Base-by-base conservation (phyloP, 2,888 invertebrate genomes). In the Phragmatobia fuliginosa region DNA sequence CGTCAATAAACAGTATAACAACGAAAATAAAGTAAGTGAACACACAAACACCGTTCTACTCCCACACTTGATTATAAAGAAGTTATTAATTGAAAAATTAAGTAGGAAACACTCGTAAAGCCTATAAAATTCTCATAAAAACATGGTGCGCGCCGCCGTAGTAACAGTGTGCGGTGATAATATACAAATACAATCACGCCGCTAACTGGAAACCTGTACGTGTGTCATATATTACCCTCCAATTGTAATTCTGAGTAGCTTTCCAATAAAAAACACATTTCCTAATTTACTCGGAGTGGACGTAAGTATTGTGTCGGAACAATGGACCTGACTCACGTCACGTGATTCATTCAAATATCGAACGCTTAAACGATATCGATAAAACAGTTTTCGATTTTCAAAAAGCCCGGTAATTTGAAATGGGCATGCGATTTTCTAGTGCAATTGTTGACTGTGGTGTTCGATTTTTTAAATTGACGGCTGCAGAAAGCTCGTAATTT, bases 191-290 rank as follows among this genome's bases (percentile, higher is more conserved):
- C 85, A 86, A 86, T 89, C 91, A 92, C 91, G 90, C 82, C 83
- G 81, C 83, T 92, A 90, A 88, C 91, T 91, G 91, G 92, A 92
- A 92, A 80, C 79, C 71, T 64, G 87, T 90, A 90, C 91, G 90
- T 91, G 91, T 90, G 86, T 90, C 88, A 88, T 84, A 83, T 88
- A 87, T 87, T 88, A 86, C 85, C 84, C 83, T 79, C 85, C 91
- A 90, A 92, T 94, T 94, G 90, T 91, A 88, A 94, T 93, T 94
- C 94, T 81, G 85, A 85, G 88, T 89, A 90, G 88, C 88, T 90
- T 91, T 89, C 89, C 91, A 93, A 93, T 94, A 94, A 94, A 94
- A 94, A 93, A 92, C 86, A 91, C 94, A 92, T 94, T 94, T 93
- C 94, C 94, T 93, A 94, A 94, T 94, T 94, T 93, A 94, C 93